A percentile compares a stretch with the other conserved stretches of the same genome.
These are phyloP conservation scores for Pentamera pediparva DNA, from an alignment of 53 echinoderm and acorn worm genomes.

Conservation along the genomic window DNA sequence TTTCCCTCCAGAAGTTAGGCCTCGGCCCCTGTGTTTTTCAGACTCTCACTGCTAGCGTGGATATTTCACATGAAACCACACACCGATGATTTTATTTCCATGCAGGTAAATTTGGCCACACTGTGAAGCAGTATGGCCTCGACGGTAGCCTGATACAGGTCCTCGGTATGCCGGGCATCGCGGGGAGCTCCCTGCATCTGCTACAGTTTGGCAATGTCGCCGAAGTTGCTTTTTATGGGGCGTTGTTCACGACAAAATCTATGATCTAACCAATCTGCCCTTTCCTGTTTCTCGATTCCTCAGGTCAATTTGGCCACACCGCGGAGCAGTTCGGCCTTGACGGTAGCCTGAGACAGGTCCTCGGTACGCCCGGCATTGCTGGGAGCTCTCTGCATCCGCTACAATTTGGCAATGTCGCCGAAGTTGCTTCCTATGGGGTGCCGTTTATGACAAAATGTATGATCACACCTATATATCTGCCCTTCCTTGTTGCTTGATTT, in stretches of 20 bases:
- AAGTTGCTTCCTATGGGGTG: slow-evolving; percentile 64
- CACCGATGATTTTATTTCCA: too few relatives aligned
- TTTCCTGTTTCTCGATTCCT: too few relatives aligned
- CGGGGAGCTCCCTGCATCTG: slow-evolving; percentile 59
- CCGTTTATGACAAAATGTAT: too few relatives aligned
- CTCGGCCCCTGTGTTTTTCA: too few relatives aligned
- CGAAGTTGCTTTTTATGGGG: slow-evolving; percentile 68
- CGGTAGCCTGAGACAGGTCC: slow-evolving; percentile 35
- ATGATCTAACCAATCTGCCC: too few relatives aligned
- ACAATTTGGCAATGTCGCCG: slow-evolving; percentile 92
- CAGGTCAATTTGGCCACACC: slow-evolving; percentile 71
- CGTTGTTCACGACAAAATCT: too few relatives aligned
- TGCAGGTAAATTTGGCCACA: slow-evolving; percentile 65
- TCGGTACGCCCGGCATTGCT: slow-evolving; percentile 66
- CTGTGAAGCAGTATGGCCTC: slow-evolving; percentile 62
- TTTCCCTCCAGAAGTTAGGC: too few relatives aligned
- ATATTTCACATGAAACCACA: too few relatives aligned
- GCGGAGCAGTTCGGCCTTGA: slow-evolving; percentile 55
- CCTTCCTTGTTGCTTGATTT: too few relatives aligned
- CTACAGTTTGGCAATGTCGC: slow-evolving; percentile 93
- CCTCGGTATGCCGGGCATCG: slow-evolving; percentile 59
- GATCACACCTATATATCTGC: too few relatives aligned
- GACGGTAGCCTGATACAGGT: slow-evolving; percentile 41
- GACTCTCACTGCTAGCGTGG: too few relatives aligned
- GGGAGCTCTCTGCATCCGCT: slow-evolving; percentile 61